Conservation (phyloP, 2,797 vertebrate species). For the Hydrophis major region DNA sequence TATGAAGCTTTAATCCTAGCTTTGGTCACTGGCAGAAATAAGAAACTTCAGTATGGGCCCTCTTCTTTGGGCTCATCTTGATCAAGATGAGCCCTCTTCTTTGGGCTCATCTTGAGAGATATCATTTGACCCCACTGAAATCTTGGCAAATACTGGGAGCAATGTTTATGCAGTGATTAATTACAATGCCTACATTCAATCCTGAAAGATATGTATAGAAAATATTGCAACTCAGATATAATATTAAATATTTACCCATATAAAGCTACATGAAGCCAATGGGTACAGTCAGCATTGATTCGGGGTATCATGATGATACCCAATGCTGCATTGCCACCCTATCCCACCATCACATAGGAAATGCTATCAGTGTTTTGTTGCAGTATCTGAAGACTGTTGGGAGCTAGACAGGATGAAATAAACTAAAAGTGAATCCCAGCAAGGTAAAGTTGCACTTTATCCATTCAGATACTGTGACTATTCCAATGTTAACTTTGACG, state of each 20-base stretch:
- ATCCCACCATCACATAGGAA: neutral
- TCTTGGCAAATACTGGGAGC: neutral
- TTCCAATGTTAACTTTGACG: neutral
- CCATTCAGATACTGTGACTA: neutral
- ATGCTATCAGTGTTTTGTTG: neutral
- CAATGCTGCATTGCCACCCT: neutral
- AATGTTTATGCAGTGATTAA: neutral
- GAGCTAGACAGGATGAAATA: neutral
- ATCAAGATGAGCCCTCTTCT: too few species aligned
- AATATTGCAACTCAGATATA: neutral
- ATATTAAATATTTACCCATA: neutral
- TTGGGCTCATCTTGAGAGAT: neutral
- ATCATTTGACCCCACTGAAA: neutral
- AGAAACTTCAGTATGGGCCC: slow-evolving; percentile 69
- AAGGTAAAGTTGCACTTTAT: neutral
- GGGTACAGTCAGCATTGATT: neutral
- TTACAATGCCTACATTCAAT: neutral
- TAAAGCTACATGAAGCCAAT: neutral
- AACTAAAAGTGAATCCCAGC: neutral
- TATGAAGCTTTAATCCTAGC: neutral
- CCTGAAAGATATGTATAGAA: neutral
- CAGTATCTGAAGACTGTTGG: neutral
- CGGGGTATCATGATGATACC: neutral
- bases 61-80: too few species aligned
- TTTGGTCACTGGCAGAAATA: slow-evolving; percentile 55